Evolutionary conservation across 2,888 invertebrate species (phyloP), one percentile per base, ranked within the genome.

Genomic region (Leptinotarsa haldemani): DNA sequence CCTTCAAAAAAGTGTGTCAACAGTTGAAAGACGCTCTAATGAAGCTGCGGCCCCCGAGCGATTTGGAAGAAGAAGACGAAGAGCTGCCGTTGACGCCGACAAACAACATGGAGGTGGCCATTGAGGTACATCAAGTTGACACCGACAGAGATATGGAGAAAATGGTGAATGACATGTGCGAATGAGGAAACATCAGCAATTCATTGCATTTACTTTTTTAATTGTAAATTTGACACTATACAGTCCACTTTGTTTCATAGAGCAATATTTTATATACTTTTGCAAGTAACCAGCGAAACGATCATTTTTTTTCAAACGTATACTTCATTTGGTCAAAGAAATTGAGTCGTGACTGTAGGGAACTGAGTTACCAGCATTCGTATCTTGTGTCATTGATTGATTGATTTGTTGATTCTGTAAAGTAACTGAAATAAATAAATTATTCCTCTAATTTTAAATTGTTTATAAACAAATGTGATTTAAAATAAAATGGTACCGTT

Each of bases 21-120:
- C 93, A 95, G 84, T 89, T 97, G 78, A 93, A 95, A 82, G 96
- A 97, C 86, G 96, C 97, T 88, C 89, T 97, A 80, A 91, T 92
- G 77, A 95, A 95, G 88, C 89, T 97, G 86, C 92, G 93, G 83
- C 92, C 94, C 48, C 96, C 97, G 7, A 89, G 91, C 63, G 94
- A 94, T 46, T 74, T 83, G 7, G 80, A 79, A 30, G 80, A 80
- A n/a, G 80, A 80, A 13, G 82, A 82, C 15, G 82, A 82, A 64
- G 81, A 81, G 75, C 85, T 81, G 74, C 81, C 80, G 65, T 80
- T 82, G 18, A 81, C 83, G 12, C 83, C 84, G 71, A 80, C 83
- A 20, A 81, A 77, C 73, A 77, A 81, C 71, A 78, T 84, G 82
- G 82, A 82, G 69, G 80, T 79, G 50, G 77, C 80, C 16, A 78